Conservation (phyloP, 2,888 invertebrate genomes). For the Microctonus hyperodae region DNA sequence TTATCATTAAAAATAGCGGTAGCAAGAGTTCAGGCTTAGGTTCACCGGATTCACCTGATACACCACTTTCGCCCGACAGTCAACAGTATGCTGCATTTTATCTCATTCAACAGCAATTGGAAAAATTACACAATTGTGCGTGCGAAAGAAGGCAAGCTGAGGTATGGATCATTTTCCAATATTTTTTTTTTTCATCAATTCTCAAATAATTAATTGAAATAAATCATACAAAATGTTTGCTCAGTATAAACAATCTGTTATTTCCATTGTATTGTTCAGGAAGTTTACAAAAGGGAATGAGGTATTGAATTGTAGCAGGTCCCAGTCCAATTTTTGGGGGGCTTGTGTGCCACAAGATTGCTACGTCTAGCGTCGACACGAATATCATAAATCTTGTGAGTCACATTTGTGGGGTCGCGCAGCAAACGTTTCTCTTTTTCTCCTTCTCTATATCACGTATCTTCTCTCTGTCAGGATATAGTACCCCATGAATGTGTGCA, state of each 20-base stretch:
- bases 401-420: conserved; percentile 50
- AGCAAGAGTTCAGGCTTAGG: conserved; percentile 55
- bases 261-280: neutral
- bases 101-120: conserved; percentile 52
- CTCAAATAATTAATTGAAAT: neutral
- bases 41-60: conserved; percentile 50
- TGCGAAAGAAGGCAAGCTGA: conserved; percentile 57
- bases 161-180: conserved; percentile 41
- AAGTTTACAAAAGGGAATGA: neutral
- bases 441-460: conserved; percentile 3
- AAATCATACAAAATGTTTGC: neutral
- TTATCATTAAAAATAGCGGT: conserved; percentile 43
- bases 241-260: neutral
- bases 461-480: conserved; percentile 4
- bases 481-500: conserved; percentile 46
- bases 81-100: conserved; percentile 53
- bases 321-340: conserved; percentile 29
- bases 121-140: conserved; percentile 54
- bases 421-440: conserved; percentile 26
- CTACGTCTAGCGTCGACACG: conserved; percentile 44
- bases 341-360: conserved; percentile 43
- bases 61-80: conserved; percentile 54
- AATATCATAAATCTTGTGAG: conserved; percentile 59
- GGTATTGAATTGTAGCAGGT: conserved; percentile 26
- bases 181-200: neutral